Conservation (phyloP, 2,888 invertebrate species). For the Amphipyra berbera region DNA sequence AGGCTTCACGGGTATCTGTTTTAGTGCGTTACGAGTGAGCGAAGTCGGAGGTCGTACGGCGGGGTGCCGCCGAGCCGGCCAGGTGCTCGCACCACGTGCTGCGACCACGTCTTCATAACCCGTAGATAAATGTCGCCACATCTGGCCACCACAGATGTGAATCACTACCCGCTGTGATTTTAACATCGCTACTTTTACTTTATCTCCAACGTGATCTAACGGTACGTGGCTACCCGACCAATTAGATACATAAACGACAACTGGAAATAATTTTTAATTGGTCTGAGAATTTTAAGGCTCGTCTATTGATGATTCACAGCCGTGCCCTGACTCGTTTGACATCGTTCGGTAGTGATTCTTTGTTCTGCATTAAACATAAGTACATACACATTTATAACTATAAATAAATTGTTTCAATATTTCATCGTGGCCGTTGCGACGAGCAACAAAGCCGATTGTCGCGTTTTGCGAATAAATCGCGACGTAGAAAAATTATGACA, state of each 20-base stretch:
- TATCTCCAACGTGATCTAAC: constrained; percentile 71
- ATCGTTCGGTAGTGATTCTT: constrained; percentile 70
- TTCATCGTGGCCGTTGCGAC: constrained; percentile 70
- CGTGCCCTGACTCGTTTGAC: constrained; percentile 61
- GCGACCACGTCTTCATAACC: constrained; percentile 68
- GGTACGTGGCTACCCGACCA: constrained; percentile 70
- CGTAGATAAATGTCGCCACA: constrained; percentile 70
- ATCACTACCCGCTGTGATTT: constrained; percentile 78
- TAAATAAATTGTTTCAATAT: constrained; percentile 82
- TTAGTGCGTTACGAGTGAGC: constrained; percentile 61
- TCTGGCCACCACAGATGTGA: constrained; percentile 75
- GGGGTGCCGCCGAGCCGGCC: constrained; percentile 71
- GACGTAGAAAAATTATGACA: constrained; percentile 90
- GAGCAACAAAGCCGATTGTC: constrained; percentile 82
- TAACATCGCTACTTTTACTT: constrained; percentile 75
- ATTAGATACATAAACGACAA: constrained; percentile 74
- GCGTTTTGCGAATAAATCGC: constrained; percentile 84
- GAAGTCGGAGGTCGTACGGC: constrained; percentile 67
- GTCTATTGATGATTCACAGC: constrained; percentile 73
- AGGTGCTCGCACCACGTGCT: constrained; percentile 79
- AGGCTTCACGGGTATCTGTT: constrained; percentile 66
- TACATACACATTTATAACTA: constrained; percentile 71
- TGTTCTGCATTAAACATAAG: constrained; percentile 68
- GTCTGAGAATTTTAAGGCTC: constrained; percentile 71
- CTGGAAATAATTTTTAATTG: constrained; percentile 79